A percentile compares a stretch with the other conserved stretches of the same genome.
phyloP scores from a whole-genome alignment of 2,113 vertebrate genomes.

The Alexandromys fortis region DNA sequence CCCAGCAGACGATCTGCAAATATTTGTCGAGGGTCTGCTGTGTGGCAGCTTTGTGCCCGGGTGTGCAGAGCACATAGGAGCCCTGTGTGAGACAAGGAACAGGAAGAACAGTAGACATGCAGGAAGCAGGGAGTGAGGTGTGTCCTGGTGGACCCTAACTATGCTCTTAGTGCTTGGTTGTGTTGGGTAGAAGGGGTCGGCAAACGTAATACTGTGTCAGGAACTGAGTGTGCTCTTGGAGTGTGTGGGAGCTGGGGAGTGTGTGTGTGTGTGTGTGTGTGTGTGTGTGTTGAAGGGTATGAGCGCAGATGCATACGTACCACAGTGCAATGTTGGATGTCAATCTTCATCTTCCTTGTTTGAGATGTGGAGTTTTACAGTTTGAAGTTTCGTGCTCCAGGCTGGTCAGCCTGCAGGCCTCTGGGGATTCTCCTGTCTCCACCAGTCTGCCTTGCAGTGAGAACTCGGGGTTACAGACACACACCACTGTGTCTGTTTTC shows the following conservation, averaged over 20 bases:
- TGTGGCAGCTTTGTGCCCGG: neutral
- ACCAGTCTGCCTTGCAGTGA: neutral
- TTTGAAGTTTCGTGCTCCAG: neutral
- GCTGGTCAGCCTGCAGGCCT: neutral
- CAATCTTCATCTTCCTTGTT: neutral
- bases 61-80: neutral
- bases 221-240: neutral
- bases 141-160: neutral
- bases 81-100: conserved; percentile 54
- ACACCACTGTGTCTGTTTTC: no score
- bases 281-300: neutral
- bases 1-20: conserved; percentile 65
- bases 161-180: neutral
- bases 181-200: neutral
- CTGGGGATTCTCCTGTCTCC: neutral
- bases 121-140: neutral
- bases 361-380: neutral
- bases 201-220: fast-evolving
- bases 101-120: neutral
- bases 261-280: neutral
- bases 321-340: neutral
- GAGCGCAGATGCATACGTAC: neutral
- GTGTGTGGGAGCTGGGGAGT: neutral
- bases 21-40: conserved; percentile 64
- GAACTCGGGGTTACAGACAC: neutral